phyloP scores from a whole-genome alignment of 1,140 invertebrate genomes.

The Propsilocerus akamusi region DNA sequence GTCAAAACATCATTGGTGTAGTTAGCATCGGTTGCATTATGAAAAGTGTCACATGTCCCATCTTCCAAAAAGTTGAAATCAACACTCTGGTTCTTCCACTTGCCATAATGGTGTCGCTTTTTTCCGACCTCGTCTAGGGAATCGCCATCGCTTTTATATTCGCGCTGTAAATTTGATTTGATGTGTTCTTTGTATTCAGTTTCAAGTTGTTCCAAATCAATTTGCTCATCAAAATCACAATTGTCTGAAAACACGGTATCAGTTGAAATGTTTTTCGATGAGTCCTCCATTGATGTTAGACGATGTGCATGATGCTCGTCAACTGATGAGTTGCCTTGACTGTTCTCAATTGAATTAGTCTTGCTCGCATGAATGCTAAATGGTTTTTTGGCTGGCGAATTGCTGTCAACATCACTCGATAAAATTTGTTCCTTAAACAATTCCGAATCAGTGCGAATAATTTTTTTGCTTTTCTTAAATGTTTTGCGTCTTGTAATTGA shows the following conservation, averaged over 20 bases:
- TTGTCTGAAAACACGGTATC: constrained; percentile 7
- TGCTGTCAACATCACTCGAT: constrained; percentile 4
- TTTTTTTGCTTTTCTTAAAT: constrained; percentile 6
- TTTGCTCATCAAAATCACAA: neutral
- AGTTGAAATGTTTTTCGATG: constrained; percentile 5
- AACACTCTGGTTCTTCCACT: constrained; percentile 8
- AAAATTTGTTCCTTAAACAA: constrained; percentile 1
- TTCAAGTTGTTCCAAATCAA: constrained; percentile 5
- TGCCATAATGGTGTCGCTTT: neutral
- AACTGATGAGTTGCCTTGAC: no score
- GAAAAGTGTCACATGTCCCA: no score
- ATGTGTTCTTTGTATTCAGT: constrained; percentile 6
- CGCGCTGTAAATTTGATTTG: constrained; percentile 5
- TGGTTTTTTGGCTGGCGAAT: neutral
- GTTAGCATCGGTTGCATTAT: no score
- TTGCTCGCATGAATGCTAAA: neutral
- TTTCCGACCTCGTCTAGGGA: constrained; percentile 7
- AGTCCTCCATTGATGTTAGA: constrained; percentile 5
- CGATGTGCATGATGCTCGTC: no score
- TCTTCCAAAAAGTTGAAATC: constrained; percentile 5
- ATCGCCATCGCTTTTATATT: constrained; percentile 9
- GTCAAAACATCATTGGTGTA: no score
- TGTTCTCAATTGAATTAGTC: neutral
- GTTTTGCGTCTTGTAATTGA: constrained; percentile 2
- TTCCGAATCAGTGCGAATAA: constrained; percentile 7